phyloP scores from a whole-genome alignment of 1,140 invertebrate genomes.

The Tetramorium alpestre region DNA sequence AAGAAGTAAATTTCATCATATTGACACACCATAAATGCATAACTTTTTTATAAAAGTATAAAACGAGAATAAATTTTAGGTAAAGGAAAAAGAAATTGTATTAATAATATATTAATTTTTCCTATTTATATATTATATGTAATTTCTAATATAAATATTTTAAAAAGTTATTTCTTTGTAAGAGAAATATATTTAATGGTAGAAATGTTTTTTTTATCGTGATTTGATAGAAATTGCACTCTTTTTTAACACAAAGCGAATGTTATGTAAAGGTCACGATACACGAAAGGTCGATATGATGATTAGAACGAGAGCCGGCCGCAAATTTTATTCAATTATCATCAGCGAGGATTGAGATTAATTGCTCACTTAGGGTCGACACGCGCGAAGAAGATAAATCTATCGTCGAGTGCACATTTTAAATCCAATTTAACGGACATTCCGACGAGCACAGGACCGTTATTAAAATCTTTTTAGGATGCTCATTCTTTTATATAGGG shows the following conservation, averaged over 20 bases:
- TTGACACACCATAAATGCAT: neutral
- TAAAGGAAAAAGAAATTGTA: neutral
- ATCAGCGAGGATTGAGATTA: slow-evolving; percentile 49
- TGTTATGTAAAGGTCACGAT: slow-evolving; percentile 1
- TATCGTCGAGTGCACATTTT: slow-evolving; percentile 34
- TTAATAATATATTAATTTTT: neutral
- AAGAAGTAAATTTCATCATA: neutral
- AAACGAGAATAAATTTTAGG: neutral
- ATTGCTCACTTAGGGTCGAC: slow-evolving; percentile 42
- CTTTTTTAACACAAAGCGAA: neutral
- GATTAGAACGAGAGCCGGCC: slow-evolving; percentile 16
- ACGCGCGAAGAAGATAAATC: slow-evolving; percentile 47
- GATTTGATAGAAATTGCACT: slow-evolving; percentile 9
- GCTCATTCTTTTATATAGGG: neutral
- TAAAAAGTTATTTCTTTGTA: neutral
- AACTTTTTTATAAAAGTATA: neutral
- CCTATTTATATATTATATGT: no score
- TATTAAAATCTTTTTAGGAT: slow-evolving; percentile 28
- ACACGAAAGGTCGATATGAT: slow-evolving; percentile 5
- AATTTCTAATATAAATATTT: neutral
- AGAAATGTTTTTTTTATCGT: neutral
- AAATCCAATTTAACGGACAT: slow-evolving; percentile 52
- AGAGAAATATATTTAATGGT: neutral
- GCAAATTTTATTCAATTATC: slow-evolving; percentile 55
- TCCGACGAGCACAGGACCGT: neutral